Evolutionary conservation across 2,113 vertebrate genomes (phyloP), one percentile per base, ranked within the genome.

Genomic region (Gobius niger): DNA sequence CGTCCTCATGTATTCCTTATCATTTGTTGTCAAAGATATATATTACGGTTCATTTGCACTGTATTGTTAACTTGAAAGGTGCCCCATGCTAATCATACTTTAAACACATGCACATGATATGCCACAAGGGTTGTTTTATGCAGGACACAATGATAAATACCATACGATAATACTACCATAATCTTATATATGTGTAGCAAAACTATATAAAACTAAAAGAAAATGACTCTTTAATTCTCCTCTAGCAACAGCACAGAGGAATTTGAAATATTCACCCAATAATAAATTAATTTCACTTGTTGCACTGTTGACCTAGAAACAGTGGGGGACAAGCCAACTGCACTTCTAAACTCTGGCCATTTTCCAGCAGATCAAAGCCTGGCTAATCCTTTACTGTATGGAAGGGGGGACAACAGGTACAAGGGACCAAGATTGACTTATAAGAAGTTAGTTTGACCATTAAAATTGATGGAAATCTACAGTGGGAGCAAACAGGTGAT

Each of bases 361-460:
- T 83, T 81, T 83, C 75, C 67, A 72, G 73, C 67, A 75, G 84
- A 88, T 88, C 76, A 80, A 76, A 83, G 64, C 66, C 16, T 16
- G 76, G 83, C 82, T 90, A 84, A 90, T 89, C 87, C 82, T 52
- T 9, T 19, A 8, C 47, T 68, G 6, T 40, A 57, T 57, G 74
- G 67, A 75, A 57, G 66, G 59, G 1, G 2, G 68, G 59, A 50
- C 19, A 50, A 62, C 44, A 53, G 56, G 70, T 49, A 71, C 65
- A 67, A 44, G 34, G 44, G 72, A 42, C 66, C 66, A 68, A 81
- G 68, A 63, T 65, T 40, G 15, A 42, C 76, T 24, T 53, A 66
- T 44, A 53, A 44, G 56, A 49, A 62, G 16, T 44, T 56, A 40
- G 16, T 12, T 5, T 73, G 50, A 80, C 54, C 73, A 70, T 69